Base-by-base conservation (phyloP, 2,113 vertebrate species). In the Syngnathus scovelli region DNA sequence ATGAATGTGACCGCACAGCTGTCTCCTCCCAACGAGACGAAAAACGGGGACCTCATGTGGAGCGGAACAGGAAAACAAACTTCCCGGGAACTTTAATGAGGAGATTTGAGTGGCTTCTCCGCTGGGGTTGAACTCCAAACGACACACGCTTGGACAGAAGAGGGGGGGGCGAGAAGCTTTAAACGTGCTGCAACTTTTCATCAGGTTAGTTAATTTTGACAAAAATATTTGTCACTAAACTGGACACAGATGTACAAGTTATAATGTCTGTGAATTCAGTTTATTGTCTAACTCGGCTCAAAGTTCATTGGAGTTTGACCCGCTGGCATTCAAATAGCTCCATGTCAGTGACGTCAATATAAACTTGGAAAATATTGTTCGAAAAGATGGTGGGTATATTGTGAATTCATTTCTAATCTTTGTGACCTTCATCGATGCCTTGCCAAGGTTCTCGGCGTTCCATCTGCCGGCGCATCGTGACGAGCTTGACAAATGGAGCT, bases 11-110 rank as follows among this genome's bases (percentile, higher is more conserved):
- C 36, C 44, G 13, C 19, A n/a, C 61, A 66, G 72, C 72, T 72
- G 64, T 63, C 16, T 64, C 4, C 23, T 12, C 13, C 12, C 7
- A n/a, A 54, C 12, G 33, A 56, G 27, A 36, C 16, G 11, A 36
- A 62, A 68, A 59, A 67, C 52, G 36, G 46, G 68, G 27, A 11
- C 0, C 64, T 66, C 71, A 51, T 19, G 68, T 60, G 72, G 60
- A 78, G 68, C 41, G 76, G 76, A 69, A 80, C 78, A 46, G 79
- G 75, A 76, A 61, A 74, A 64, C 51, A n/a, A 61, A 66, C 66
- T 72, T 61, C 72, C 60, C 60, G 69, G 41, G 62, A 72, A 27
- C 70, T 36, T 58, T 83, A 81, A 85, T 83, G 78, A 86, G 65
- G 64, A 41, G 64, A 79, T 79, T 70, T 71, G 44, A 82, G 68